Conservation (phyloP, 2,797 vertebrate genomes). For the Platalea minor region DNA sequence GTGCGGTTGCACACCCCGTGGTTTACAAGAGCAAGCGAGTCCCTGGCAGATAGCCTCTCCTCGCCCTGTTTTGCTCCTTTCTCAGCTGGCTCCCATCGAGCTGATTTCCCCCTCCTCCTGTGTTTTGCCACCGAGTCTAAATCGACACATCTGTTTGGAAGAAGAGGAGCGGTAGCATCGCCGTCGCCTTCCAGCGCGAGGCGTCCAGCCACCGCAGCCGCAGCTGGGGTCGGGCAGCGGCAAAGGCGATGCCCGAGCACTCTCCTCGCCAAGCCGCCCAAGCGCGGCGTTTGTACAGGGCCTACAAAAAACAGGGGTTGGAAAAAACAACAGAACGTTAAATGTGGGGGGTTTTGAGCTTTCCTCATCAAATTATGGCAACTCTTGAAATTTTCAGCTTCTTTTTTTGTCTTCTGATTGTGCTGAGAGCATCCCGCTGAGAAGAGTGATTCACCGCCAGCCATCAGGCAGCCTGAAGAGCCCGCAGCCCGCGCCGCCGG, state of each 20-base stretch:
- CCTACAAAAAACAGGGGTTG: neutral
- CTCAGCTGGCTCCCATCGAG: neutral
- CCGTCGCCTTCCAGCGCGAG: neutral
- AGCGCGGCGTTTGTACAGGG: rapidly evolving
- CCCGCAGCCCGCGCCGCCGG: neutral
- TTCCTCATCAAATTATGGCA: neutral
- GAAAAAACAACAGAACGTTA: neutral
- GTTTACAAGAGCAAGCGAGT: neutral
- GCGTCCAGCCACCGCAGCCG: neutral
- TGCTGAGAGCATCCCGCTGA: neutral
- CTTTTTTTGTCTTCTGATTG: neutral
- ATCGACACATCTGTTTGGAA: neutral
- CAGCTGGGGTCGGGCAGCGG: neutral
- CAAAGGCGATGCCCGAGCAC: rapidly evolving
- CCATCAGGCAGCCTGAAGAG: neutral
- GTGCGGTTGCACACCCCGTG: neutral
- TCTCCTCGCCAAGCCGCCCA: neutral
- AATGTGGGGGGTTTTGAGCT: neutral
- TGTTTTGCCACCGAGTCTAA: too few species aligned
- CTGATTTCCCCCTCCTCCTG: neutral
- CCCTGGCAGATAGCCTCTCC: neutral
- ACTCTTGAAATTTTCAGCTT: neutral
- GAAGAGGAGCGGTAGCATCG: neutral
- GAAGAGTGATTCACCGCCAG: neutral
- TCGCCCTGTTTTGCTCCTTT: neutral